Evolutionary conservation across 2,888 invertebrate genomes (phyloP), one percentile per base, ranked within the genome.

Genomic region (Plemyria rubiginata): DNA sequence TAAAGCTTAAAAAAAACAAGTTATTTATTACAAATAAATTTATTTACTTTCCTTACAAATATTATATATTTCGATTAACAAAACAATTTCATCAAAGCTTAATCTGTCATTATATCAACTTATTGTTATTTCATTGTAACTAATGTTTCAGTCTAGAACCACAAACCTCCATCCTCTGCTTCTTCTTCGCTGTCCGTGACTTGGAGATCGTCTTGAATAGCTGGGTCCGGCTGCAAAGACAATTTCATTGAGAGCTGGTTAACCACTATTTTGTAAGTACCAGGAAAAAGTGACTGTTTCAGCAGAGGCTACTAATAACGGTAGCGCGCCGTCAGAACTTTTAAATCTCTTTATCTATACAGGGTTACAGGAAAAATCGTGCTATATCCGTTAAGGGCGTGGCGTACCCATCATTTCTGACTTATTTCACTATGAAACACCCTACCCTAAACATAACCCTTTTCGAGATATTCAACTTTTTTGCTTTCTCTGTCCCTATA

Each of bases 121-220:
- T n/a, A 16, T 43, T 38, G 48, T 0, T 41, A 56, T 52, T 60
- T 54, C 40, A 59, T 64, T 32, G 36, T 28, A 40, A 48, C 4
- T 46, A 36, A 12, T 60, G 11, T 48, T 53, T 38, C 50, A 54
- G 15, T 69, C 59, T 90, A 93, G 74, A 93, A 93, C 93, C 93
- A 93, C 8, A 93, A 73, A 7, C 93, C 93, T 50, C 92, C 93
- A 52, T 93, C 93, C 76, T 93, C 93, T 0, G 89, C 81, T 65
- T 93, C 93, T 49, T 93, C 93, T 68, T 93, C 93, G 70, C 93
- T 93, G 72, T 93, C 93, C 0, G 93, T 90, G n/a, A 93, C 93
- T 75, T 90, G 92, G 0, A 93, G 78, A 64, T 93, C 93, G 66
- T 93, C 93, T 78, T 93, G 93, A 64, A 93, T 92, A 0, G 90